Evolutionary conservation across 1,140 invertebrate genomes (phyloP).

Genomic region (Ceratina japonica): DNA sequence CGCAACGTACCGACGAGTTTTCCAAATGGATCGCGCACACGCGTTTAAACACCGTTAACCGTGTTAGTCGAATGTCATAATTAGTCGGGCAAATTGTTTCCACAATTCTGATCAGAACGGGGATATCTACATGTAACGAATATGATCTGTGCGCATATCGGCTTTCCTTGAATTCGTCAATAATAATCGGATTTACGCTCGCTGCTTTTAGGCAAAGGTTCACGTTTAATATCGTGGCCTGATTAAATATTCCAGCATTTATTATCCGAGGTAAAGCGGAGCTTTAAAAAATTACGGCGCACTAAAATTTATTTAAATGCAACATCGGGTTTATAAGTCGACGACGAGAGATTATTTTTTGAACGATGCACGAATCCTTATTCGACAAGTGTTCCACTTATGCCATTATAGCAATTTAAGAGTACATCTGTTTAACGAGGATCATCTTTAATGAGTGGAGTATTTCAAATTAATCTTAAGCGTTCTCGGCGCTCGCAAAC

Average conservation of each 20-base stretch:
- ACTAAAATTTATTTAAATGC: not conserved
- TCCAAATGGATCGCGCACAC: not conserved
- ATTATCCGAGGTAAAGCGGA: too few relatives aligned
- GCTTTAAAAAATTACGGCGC: too few relatives aligned
- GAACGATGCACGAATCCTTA: not conserved
- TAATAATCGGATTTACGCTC: too few relatives aligned
- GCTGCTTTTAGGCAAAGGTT: too few relatives aligned
- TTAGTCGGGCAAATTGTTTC: not conserved
- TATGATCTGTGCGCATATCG: too few relatives aligned
- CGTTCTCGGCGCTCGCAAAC: not conserved
- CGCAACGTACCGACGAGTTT: not conserved
- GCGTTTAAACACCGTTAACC: not conserved
- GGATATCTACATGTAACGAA: not conserved
- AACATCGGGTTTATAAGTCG: too few relatives aligned
- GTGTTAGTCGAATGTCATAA: not conserved
- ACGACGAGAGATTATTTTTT: not conserved
- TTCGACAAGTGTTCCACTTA: not conserved
- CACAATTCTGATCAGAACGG: not conserved
- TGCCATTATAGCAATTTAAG: not conserved
- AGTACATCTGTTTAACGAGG: not conserved
- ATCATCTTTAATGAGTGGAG: not conserved
- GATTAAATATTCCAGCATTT: too few relatives aligned
- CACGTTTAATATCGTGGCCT: too few relatives aligned
- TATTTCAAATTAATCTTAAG: not conserved
- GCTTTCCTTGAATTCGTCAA: too few relatives aligned